phyloP scores from a whole-genome alignment of 2,797 vertebrate genomes.

The Lemur catta region DNA sequence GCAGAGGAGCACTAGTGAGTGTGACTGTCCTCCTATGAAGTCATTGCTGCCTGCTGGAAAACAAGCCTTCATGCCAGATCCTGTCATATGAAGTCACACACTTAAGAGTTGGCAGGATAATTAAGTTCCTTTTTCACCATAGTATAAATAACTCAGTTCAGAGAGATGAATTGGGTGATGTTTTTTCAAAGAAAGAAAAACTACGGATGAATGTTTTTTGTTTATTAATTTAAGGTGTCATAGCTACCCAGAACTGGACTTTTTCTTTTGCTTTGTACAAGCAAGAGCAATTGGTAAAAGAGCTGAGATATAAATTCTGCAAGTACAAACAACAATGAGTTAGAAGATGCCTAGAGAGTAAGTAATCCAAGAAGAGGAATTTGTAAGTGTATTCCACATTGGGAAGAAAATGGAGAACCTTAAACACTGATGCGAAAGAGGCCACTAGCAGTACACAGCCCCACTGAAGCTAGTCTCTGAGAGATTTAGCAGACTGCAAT shows the following conservation, averaged over 20 bases:
- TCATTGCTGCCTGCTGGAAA: background rate
- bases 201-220: background rate
- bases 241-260: background rate
- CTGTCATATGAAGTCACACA: background rate
- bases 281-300: background rate
- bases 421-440: background rate
- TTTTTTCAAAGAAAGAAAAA: constrained; percentile 1
- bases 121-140: background rate
- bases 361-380: background rate
- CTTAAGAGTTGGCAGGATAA: background rate
- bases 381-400: background rate
- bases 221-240: constrained; percentile 39
- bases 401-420: background rate
- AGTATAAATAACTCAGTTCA: background rate
- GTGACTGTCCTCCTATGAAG: background rate
- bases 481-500: background rate
- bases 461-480: background rate
- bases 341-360: background rate
- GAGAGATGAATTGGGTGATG: constrained; percentile 2
- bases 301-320: background rate
- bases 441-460: background rate
- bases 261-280: background rate
- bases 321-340: background rate
- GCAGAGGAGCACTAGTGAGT: background rate
- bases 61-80: background rate